Evolutionary conservation across 1,140 invertebrate genomes (phyloP), one percentile per base, ranked within the genome.

Genomic region (Calliphora vicina): DNA sequence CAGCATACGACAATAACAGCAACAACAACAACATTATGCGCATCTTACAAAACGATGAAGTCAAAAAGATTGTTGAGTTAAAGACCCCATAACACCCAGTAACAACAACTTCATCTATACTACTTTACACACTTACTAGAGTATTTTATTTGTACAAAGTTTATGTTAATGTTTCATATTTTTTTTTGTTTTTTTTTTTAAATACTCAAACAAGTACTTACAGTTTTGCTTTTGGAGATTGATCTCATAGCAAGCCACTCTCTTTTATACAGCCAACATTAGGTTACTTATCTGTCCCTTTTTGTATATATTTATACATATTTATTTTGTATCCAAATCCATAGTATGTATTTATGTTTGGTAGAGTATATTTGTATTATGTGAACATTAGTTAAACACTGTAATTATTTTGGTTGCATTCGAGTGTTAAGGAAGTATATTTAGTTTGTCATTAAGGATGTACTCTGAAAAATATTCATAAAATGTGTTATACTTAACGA

Each of bases 81-180:
- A 35, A 35, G 45, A 50, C 45, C n/a, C n/a, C n/a, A 6, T 43
- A 43, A 12, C 5, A 12, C 42, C 17, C 12, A 61, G 17, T 17
- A 67, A 67, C 61, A 50, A 50, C 17, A n/a, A 50, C 45, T 17
- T 35, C 35, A 35, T 35, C 35, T 35, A 35, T n/a, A n/a, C n/a
- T n/a, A n/a, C n/a, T n/a, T n/a, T n/a, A n/a, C n/a, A 10, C 35
- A 35, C 6, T 8, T 35, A 35, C 35, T 35, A 35, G 35, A n/a
- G n/a, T n/a, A n/a, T n/a, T n/a, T n/a, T 35, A 35, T 10, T 5
- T 35, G 35, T 35, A 8, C 10, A 35, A 35, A 35, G 5, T 57
- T 67, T 67, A 67, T 23, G 23, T 67, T 67, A 67, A 67, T 67
- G 61, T 67, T 67, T 67, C 20, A 67, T 67, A 67, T 67, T 23